Evolutionary conservation across 92 coral and sea anemone genomes (phyloP).

Genomic region (Plumapathes pennacea): DNA sequence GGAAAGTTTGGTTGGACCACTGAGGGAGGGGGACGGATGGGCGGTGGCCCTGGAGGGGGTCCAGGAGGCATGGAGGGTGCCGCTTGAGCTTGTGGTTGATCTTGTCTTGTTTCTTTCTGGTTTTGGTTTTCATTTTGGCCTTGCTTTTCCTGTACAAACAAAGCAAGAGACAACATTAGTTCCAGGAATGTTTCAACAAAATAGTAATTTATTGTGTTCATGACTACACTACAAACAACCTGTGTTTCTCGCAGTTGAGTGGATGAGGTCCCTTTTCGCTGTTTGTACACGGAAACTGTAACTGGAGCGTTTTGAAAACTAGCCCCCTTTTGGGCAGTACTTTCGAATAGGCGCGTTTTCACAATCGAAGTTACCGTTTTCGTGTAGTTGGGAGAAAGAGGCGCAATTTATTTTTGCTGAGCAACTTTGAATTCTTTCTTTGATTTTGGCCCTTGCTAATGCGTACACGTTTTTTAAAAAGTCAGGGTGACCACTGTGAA

Average conservation of each 20-base stretch:
- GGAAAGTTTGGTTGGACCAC: slow-evolving; percentile 89
- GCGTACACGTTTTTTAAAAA: too few species aligned
- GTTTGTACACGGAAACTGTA: too few species aligned
- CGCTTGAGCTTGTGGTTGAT: slow-evolving; percentile 3
- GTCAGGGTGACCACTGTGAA: too few species aligned
- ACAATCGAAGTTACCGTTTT: too few species aligned
- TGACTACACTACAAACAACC: not conserved
- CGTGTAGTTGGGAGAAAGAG: too few species aligned
- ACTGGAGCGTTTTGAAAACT: too few species aligned
- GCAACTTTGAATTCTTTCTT: too few species aligned
- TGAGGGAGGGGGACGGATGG: slow-evolving; percentile 71
- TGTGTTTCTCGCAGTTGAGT: too few species aligned
- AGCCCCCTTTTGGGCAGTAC: too few species aligned
- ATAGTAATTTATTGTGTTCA: not conserved
- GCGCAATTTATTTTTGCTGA: too few species aligned
- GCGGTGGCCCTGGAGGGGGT: slow-evolving; percentile 88
- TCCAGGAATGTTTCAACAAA: not conserved
- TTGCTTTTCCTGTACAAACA: not conserved
- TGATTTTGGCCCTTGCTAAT: not conserved
- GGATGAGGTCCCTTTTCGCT: too few species aligned
- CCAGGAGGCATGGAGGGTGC: slow-evolving; percentile 63
- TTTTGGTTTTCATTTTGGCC: slow-evolving; percentile 18
- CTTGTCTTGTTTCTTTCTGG: slow-evolving; percentile 2
- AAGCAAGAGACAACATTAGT: not conserved
- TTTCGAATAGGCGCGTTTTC: too few species aligned